Conservation (phyloP, 37 sponge, comb jelly and placozoan species). For the Cladorhizidae sp. region DNA sequence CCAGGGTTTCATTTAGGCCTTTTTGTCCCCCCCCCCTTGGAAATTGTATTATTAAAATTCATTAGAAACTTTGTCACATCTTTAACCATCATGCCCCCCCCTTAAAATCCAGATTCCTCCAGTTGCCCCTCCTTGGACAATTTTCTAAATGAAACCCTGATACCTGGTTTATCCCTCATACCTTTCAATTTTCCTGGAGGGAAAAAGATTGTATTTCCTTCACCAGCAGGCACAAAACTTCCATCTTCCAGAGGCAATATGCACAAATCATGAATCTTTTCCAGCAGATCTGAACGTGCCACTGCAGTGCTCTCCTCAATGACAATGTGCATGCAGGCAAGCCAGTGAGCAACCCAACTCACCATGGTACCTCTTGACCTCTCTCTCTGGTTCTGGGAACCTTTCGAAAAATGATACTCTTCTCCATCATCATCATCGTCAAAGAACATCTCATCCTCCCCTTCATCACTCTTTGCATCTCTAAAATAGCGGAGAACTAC, state of each 20-base stretch:
- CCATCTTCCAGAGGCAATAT: constrained; percentile 48
- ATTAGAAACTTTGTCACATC: no score
- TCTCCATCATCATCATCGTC: not conserved
- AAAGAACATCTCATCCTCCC: not conserved
- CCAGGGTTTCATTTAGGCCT: no score
- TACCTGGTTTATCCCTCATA: not conserved
- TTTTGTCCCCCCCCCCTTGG: no score
- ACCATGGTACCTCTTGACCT: not conserved
- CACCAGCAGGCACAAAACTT: constrained; percentile 14
- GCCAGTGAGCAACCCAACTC: constrained; percentile 61
- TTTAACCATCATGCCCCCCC: no score
- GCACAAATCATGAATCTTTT: constrained; percentile 24
- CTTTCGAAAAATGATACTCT: not conserved
- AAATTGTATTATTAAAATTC: no score
- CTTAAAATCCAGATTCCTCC: no score
- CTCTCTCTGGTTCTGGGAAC: not conserved
- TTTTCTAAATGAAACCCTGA: no score
- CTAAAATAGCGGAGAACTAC: not conserved
- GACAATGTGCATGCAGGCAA: constrained; percentile 53
- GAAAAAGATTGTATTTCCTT: constrained; percentile 42
- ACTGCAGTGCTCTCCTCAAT: constrained; percentile 23
- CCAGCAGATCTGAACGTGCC: not conserved
- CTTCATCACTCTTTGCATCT: not conserved
- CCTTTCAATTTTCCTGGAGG: constrained; percentile 35
- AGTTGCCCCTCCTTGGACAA: no score